A percentile compares a stretch with the other conserved stretches of the same genome.
Evolutionary conservation across 2,888 invertebrate species (phyloP).

Genomic region (Microctonus brassicae): DNA sequence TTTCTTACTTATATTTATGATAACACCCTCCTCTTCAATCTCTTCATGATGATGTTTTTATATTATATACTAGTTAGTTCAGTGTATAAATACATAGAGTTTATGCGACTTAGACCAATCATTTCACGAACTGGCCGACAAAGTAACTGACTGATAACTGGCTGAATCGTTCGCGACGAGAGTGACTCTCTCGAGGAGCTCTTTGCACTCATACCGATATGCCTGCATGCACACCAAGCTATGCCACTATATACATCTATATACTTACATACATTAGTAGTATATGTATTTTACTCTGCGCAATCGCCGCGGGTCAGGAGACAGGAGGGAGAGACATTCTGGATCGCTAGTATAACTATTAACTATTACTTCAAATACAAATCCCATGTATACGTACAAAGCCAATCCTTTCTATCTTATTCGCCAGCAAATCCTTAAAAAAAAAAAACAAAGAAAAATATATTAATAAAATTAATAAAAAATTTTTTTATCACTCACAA

Average conservation of each 20-base stretch:
- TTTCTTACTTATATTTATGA: not conserved
- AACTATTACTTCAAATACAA: too few relatives aligned
- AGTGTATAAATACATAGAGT: not conserved
- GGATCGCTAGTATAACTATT: too few relatives aligned
- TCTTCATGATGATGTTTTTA: not conserved
- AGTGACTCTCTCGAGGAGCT: slow-evolving; percentile 42
- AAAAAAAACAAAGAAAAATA: too few relatives aligned
- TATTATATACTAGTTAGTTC: not conserved
- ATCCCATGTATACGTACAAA: not conserved
- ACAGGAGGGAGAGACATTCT: not conserved
- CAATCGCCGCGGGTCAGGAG: slow-evolving; percentile 43
- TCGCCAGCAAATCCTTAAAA: slow-evolving; percentile 3
- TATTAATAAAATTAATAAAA: too few relatives aligned
- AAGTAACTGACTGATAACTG: slow-evolving; percentile 55
- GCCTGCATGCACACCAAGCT: slow-evolving; percentile 26
- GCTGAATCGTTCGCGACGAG: slow-evolving; percentile 35
- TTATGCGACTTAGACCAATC: not conserved
- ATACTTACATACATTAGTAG: not conserved
- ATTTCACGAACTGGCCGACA: slow-evolving; percentile 47
- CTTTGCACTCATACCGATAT: slow-evolving; percentile 44
- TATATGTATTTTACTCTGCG: slow-evolving; percentile 45
- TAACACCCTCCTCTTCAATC: not conserved
- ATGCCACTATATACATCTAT: slow-evolving; percentile 1
- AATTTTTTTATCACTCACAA: too few relatives aligned
- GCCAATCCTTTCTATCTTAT: not conserved